Evolutionary conservation across 2,888 invertebrate genomes (phyloP).

Genomic region (Margaritifera margaritifera): DNA sequence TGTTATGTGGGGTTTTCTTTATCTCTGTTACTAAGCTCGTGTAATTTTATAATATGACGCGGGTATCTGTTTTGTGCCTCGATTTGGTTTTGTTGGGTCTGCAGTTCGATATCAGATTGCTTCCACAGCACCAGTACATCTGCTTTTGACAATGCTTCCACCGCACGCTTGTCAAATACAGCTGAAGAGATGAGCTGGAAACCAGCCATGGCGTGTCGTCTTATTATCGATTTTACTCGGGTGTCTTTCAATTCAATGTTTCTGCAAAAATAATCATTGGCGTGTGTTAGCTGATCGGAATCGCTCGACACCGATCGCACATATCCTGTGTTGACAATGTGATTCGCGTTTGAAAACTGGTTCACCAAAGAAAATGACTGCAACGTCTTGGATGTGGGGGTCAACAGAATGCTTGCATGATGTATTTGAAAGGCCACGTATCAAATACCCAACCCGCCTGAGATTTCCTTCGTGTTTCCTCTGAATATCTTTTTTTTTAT

Average conservation of each 20-base stretch:
- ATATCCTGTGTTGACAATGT: too few relatives aligned
- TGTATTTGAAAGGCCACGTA: too few relatives aligned
- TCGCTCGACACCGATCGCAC: too few relatives aligned
- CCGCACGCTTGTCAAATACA: slow-evolving; percentile 54
- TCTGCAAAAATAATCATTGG: neutral
- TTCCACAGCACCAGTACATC: slow-evolving; percentile 85
- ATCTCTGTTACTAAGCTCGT: slow-evolving; percentile 5
- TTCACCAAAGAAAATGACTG: slow-evolving; percentile 2
- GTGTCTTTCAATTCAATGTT: slow-evolving; percentile 48
- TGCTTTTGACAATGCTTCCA: slow-evolving; percentile 80
- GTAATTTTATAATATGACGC: slow-evolving; percentile 24
- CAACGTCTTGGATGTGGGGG: neutral
- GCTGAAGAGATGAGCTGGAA: slow-evolving; percentile 39
- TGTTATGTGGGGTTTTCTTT: neutral
- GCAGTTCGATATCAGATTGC: slow-evolving; percentile 84
- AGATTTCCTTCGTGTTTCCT: too few relatives aligned
- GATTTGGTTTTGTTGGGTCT: slow-evolving; percentile 78
- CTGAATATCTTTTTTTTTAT: too few relatives aligned
- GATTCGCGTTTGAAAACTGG: neutral
- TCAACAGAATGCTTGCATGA: too few relatives aligned
- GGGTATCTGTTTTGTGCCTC: slow-evolving; percentile 43
- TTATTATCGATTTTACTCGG: slow-evolving; percentile 57
- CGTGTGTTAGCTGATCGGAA: neutral
- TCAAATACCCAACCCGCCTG: too few relatives aligned
- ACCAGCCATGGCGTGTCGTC: slow-evolving; percentile 55